Evolutionary conservation across 1,140 invertebrate species (phyloP).

Genomic region (Meloidogyne chitwoodi): DNA sequence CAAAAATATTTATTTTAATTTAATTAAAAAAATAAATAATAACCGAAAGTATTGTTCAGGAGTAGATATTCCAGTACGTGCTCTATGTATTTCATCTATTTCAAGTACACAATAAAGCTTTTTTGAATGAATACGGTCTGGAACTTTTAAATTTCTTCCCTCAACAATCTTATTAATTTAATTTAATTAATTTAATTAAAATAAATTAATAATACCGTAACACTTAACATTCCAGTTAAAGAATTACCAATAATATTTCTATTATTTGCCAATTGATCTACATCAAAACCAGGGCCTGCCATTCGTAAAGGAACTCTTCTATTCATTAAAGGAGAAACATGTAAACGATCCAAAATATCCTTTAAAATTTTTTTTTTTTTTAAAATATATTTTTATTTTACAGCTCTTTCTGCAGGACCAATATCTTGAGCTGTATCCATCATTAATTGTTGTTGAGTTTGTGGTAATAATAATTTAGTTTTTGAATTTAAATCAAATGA

Average conservation of each 20-base stretch:
- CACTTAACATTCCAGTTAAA: conserved; percentile 50
- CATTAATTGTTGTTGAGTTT: not conserved
- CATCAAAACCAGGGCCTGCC: conserved; percentile 58
- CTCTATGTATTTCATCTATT: conserved; percentile 92
- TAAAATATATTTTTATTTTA: not conserved
- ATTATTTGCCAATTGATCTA: conserved; percentile 37
- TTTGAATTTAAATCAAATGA: not conserved
- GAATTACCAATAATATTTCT: conserved; percentile 25
- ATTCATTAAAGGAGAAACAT: conserved; percentile 55
- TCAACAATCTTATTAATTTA: conserved; percentile 46
- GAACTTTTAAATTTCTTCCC: conserved; percentile 55
- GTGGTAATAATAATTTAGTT: not conserved
- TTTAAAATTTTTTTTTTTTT: not conserved
- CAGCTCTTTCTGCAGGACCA: conserved; percentile 15
- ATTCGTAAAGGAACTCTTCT: conserved; percentile 52
- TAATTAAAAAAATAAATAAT: too few relatives aligned
- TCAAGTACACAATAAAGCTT: conserved; percentile 88
- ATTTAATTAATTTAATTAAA: not conserved
- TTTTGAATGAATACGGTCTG: conserved; percentile 52
- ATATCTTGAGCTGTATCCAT: not conserved
- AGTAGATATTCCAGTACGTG: conserved; percentile 69
- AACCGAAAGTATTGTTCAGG: conserved; percentile 90
- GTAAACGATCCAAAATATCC: conserved; percentile 50
- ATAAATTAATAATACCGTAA: conserved; percentile 32
- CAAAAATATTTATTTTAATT: too few relatives aligned